These are phyloP conservation scores for Mythimna lalbum DNA, from an alignment of 2,888 invertebrate genomes.

Conservation along the genomic window DNA sequence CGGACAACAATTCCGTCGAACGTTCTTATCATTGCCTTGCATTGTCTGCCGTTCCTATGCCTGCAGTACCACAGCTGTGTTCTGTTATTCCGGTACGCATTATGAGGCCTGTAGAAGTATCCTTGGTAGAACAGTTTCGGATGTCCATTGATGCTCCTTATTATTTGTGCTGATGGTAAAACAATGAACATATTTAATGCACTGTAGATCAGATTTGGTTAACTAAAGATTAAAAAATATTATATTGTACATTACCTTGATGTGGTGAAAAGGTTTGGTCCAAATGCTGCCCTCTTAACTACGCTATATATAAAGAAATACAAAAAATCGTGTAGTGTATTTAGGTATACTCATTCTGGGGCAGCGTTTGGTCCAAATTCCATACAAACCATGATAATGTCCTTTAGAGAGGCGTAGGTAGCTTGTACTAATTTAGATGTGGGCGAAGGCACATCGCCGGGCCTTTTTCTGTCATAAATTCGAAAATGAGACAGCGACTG, in stretches of 20 bases:
- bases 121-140: conserved; percentile 75
- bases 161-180: conserved; percentile 51
- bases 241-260: conserved; percentile 15
- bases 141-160: conserved; percentile 65
- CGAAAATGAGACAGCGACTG: too few species aligned
- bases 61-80: conserved; percentile 79
- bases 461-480: too few species aligned
- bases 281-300: neutral
- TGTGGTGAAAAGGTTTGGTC: neutral
- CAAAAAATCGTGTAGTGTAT: neutral
- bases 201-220: neutral
- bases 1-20: conserved; percentile 49
- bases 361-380: conserved; percentile 5
- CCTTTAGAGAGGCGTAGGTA: too few species aligned
- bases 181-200: conserved; percentile 6
- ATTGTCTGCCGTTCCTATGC: conserved; percentile 61
- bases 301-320: neutral
- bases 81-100: conserved; percentile 72
- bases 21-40: conserved; percentile 57
- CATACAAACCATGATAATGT: neutral
- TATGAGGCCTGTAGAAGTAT: conserved; percentile 74
- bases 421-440: too few species aligned
- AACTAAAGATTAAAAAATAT: neutral
- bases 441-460: too few species aligned
- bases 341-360: neutral